These are phyloP conservation scores for Drosophila navojoa DNA, from an alignment of 1,140 invertebrate genomes.

Conservation along the genomic window DNA sequence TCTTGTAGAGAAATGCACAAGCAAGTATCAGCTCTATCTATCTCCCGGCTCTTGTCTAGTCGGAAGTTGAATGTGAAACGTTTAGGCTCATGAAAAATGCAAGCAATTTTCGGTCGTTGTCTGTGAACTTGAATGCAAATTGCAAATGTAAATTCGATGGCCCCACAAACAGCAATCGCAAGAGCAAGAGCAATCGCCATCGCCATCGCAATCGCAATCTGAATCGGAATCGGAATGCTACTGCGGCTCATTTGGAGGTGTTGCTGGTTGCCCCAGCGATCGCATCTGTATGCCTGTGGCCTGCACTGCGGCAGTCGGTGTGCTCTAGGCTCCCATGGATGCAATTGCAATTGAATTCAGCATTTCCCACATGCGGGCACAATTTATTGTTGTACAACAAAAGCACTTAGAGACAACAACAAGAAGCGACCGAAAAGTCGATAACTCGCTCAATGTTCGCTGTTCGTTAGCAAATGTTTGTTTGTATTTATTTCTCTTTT, in stretches of 20 bases:
- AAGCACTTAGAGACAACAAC: slow-evolving; percentile 26
- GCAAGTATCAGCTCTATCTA: slow-evolving; percentile 42
- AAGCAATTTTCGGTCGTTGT: slow-evolving; percentile 13
- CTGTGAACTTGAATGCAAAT: slow-evolving; percentile 44
- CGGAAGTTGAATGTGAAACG: slow-evolving; percentile 58
- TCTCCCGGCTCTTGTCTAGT: slow-evolving; percentile 17
- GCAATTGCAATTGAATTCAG: slow-evolving; percentile 33
- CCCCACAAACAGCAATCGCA: slow-evolving; percentile 39
- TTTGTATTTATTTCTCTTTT: neutral
- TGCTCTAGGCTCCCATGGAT: slow-evolving; percentile 15
- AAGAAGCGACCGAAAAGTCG: slow-evolving; percentile 3
- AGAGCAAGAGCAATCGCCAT: slow-evolving; percentile 38
- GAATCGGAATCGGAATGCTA: slow-evolving; percentile 3
- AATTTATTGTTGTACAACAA: slow-evolving; percentile 63
- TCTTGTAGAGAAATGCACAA: too few relatives aligned
- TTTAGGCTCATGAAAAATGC: slow-evolving; percentile 32
- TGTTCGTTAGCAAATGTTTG: slow-evolving; percentile 55
- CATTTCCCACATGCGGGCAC: slow-evolving; percentile 56
- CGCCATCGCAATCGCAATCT: slow-evolving; percentile 31
- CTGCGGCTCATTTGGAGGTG: slow-evolving; percentile 26
- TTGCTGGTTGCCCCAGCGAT: slow-evolving; percentile 21
- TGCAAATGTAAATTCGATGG: slow-evolving; percentile 34
- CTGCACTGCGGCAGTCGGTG: slow-evolving; percentile 23
- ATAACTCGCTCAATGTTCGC: slow-evolving; percentile 44
- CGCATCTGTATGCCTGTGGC: slow-evolving; percentile 13